Percentiles rank a stretch among this genome's conserved stretches.
Conservation (phyloP, 2,113 vertebrate genomes). For the Meleagris gallopavo region DNA sequence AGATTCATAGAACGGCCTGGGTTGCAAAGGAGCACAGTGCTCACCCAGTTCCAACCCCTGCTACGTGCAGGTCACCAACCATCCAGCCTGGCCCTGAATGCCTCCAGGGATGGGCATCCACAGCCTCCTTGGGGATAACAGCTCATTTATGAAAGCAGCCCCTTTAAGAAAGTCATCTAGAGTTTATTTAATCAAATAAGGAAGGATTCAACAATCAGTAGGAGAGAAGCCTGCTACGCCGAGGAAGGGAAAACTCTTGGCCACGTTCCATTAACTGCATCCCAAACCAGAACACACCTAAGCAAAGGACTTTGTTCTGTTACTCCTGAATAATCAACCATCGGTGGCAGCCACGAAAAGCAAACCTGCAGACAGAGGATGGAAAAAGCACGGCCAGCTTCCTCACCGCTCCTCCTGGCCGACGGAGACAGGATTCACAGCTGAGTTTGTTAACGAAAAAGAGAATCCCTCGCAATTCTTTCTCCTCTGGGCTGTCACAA, state of each 20-base stretch:
- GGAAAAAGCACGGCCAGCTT: not conserved
- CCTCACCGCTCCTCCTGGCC: not conserved
- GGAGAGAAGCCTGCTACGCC: not conserved
- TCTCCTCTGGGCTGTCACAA: not conserved
- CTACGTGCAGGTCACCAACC: too few species aligned
- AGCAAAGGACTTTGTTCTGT: fast-evolving
- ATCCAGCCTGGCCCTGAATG: too few species aligned
- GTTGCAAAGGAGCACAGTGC: too few species aligned
- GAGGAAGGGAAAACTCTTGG: not conserved
- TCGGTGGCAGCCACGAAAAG: fast-evolving
- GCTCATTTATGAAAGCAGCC: not conserved
- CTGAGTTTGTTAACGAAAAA: not conserved
- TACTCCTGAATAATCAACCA: not conserved
- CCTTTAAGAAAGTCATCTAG: not conserved
- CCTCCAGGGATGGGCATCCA: too few species aligned
- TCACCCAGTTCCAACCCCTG: too few species aligned
- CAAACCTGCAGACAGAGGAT: fast-evolving
- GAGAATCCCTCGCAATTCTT: not conserved
- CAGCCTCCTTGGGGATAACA: not conserved
- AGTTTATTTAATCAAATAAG: not conserved
- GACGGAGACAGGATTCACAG: not conserved
- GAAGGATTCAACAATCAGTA: not conserved
- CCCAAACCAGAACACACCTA: not conserved
- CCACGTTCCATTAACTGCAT: not conserved
- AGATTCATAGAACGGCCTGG: too few species aligned